These are phyloP conservation scores for Tuberolachnus salignus DNA, from an alignment of 2,888 invertebrate species.

Conservation along the genomic window DNA sequence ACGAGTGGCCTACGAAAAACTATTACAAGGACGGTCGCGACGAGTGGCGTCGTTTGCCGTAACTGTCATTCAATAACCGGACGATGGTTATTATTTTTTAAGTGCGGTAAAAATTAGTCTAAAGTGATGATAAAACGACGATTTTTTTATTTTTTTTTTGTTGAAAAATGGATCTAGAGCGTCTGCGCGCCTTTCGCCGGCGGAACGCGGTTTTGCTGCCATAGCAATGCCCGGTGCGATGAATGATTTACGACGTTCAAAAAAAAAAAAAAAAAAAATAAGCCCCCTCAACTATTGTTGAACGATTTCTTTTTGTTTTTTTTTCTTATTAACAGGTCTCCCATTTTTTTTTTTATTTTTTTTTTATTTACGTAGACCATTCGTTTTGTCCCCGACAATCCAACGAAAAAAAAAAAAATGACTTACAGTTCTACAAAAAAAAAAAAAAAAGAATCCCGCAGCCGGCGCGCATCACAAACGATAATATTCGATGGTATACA, in stretches of 20 bases:
- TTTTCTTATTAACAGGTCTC: background rate
- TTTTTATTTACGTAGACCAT: background rate
- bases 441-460: background rate
- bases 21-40: too few relatives aligned
- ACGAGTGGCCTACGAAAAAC: too few relatives aligned
- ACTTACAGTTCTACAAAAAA: constrained; percentile 18
- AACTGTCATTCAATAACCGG: too few relatives aligned
- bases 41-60: too few relatives aligned
- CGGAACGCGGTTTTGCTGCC: background rate
- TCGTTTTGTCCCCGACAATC: background rate
- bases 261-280: constrained; percentile 5
- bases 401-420: constrained; percentile 13
- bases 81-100: too few relatives aligned
- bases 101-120: too few relatives aligned
- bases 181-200: too few relatives aligned
- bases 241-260: background rate
- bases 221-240: background rate
- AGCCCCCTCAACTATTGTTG: background rate
- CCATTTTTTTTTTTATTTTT: background rate
- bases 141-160: too few relatives aligned
- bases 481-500: constrained; percentile 7
- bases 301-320: constrained; percentile 1
- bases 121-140: too few relatives aligned
- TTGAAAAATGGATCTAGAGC: too few relatives aligned
- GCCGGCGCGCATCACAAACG: background rate